Base-by-base conservation (phyloP, 2,113 vertebrate species). In the Tachysurus fulvidraco region DNA sequence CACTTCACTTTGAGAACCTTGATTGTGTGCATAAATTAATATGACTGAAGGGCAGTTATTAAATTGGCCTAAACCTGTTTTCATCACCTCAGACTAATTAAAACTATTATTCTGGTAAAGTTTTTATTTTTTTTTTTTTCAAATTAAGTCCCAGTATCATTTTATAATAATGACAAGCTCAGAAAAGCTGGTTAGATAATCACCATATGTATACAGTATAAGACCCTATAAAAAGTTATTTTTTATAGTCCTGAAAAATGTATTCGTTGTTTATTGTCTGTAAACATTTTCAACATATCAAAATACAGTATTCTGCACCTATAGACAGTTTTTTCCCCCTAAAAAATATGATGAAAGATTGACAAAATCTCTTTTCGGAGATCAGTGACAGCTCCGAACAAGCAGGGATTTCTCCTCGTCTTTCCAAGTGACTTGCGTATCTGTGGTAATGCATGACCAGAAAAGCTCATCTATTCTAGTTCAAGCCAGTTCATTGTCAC, bases 391-490 rank as follows among this genome's bases (percentile, higher is more conserved):
- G 71, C 69, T 41, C 64, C 14, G 19, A 83, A 28, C 57, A 44
- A 89, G 86, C 83, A 84, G 86, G 79, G 76, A 65, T 89, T 81
- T 73, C 67, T 85, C 19, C 69, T 36, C 86, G 86, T 65, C 74
- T 90, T 60, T 64, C 85, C 85, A 67, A 89, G 91, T 90, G 90
- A 92, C 88, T 89, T 92, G n/a, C 88, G 90, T 76, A 91, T 92
- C 85, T 54, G 83, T 62, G 21, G 73, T 60, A 85, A 86, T 54
- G 87, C 59, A 85, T 90, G 90, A 86, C 87, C 83, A 87, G 85
- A 91, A 85, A 85, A 89, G 83, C 86, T 87, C 81, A 86, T 92
- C 91, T 54, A 77, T 92, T 91, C 89, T 88, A 60, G 44, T 36
- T 81, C 54, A 83, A 41, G 46, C 57, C 69, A 46, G 62, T 79